Percentiles rank a stretch among this genome's conserved stretches.
phyloP scores from a whole-genome alignment of 1,140 invertebrate species.

The Formica exsecta region DNA sequence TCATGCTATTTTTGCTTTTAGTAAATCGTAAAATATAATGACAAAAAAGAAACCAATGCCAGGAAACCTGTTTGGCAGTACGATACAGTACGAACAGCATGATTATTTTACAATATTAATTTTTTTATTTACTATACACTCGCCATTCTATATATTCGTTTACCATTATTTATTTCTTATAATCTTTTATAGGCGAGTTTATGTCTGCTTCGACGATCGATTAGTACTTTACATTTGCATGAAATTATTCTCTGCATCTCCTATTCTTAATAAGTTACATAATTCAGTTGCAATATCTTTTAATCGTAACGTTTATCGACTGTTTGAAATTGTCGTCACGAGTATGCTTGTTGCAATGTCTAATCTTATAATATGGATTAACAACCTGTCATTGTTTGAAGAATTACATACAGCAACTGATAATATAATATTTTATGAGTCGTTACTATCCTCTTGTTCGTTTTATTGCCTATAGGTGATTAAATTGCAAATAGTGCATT shows the following conservation, averaged over 20 bases:
- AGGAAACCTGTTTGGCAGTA: conserved; percentile 30
- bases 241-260: not conserved
- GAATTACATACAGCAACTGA: conserved; percentile 13
- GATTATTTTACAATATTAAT: conserved; percentile 57
- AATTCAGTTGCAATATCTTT: conserved; percentile 41
- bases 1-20: conserved; percentile 2
- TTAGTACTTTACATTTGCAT: conserved; percentile 42
- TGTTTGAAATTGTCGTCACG: conserved; percentile 4
- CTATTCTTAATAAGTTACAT: conserved; percentile 32
- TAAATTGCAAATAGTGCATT: conserved; percentile 37
- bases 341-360: not conserved
- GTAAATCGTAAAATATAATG: conserved; percentile 9
- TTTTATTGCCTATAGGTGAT: conserved; percentile 32
- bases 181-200: conserved; percentile 35
- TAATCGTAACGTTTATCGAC: conserved; percentile 40
- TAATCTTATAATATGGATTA: conserved; percentile 46
- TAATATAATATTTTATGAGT: conserved; percentile 31
- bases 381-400: conserved; percentile 34
- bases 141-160: conserved; percentile 22
- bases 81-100: conserved; percentile 26
- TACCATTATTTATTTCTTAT: conserved; percentile 31
- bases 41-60: conserved; percentile 14
- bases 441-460: not conserved
- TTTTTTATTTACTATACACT: conserved; percentile 36
- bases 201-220: not conserved